phyloP scores from a whole-genome alignment of 2,113 vertebrate species.

The Nothocercus julius region DNA sequence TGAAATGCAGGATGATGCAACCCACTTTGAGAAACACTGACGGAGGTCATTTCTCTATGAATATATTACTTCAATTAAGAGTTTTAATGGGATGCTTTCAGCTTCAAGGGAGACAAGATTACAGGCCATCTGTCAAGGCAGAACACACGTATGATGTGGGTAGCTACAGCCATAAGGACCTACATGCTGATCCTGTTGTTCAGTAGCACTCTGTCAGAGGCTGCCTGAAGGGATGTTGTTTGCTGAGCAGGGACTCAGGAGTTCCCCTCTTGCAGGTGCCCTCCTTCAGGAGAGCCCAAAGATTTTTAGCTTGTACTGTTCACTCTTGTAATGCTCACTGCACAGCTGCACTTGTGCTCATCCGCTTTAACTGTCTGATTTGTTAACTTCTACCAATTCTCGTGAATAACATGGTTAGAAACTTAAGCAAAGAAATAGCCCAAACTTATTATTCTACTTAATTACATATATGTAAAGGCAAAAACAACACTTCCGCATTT shows the following conservation, averaged over 20 bases:
- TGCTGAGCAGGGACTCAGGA: not conserved
- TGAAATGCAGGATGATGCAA: not conserved
- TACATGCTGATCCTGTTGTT: not conserved
- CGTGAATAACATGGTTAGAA: not conserved
- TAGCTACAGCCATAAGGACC: not conserved
- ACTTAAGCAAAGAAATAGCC: not conserved
- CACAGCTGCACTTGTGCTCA: not conserved
- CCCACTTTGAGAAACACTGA: not conserved
- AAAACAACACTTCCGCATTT: not conserved
- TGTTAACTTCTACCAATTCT: not conserved
- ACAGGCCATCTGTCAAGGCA: constrained; percentile 53
- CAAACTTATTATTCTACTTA: not conserved
- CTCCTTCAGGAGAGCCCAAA: not conserved
- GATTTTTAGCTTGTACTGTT: not conserved
- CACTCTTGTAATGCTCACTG: not conserved
- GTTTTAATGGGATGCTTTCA: constrained; percentile 44
- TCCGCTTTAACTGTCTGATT: not conserved
- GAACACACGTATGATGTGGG: constrained; percentile 13
- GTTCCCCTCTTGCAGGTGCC: not conserved
- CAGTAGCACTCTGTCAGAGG: not conserved
- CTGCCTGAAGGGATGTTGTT: not conserved
- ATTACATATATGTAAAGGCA: not conserved
- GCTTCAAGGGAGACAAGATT: constrained; percentile 57
- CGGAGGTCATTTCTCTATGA: constrained; percentile 33
- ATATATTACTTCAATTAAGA: constrained; percentile 47